phyloP scores from a whole-genome alignment of 1,140 invertebrate species.

The Lucilia sericata region DNA sequence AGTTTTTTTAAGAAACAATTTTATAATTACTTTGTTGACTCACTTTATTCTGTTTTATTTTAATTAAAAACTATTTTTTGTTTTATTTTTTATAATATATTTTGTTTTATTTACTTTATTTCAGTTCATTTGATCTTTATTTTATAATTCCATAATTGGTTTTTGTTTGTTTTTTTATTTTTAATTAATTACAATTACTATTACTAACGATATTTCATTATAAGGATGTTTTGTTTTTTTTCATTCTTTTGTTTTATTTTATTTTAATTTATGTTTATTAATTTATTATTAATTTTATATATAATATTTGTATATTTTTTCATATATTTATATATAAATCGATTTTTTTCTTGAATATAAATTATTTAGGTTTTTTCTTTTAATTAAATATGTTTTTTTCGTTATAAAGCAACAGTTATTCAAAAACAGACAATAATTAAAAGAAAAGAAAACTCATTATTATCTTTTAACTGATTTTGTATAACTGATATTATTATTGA shows the following conservation, averaged over 20 bases:
- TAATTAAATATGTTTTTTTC: not conserved
- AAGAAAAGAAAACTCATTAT: not conserved
- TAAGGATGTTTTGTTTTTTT: conserved; percentile 28
- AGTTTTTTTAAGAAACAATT: too few species aligned
- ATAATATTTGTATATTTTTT: conserved; percentile 21
- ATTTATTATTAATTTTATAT: not conserved
- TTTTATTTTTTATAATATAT: conserved; percentile 32
- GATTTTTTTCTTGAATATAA: not conserved
- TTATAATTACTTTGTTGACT: too few species aligned
- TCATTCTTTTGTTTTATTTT: not conserved
- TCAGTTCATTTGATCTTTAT: conserved; percentile 41
- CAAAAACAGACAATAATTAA: not conserved
- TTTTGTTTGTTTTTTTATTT: conserved; percentile 15
- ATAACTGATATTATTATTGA: too few species aligned
- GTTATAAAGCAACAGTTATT: conserved; percentile 7
- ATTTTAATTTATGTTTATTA: conserved; percentile 17
- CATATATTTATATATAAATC: not conserved
- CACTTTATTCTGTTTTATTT: too few species aligned
- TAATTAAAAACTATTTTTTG: not conserved
- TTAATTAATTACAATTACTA: conserved; percentile 41
- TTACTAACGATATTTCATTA: conserved; percentile 43
- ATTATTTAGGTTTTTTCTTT: not conserved
- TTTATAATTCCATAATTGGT: conserved; percentile 41
- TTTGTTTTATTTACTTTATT: conserved; percentile 38
- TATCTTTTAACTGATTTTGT: too few species aligned